Percentiles rank a stretch among this genome's conserved stretches.
phyloP scores from a whole-genome alignment of 2,797 vertebrate genomes.

The Myoxocephalus aenaeus region DNA sequence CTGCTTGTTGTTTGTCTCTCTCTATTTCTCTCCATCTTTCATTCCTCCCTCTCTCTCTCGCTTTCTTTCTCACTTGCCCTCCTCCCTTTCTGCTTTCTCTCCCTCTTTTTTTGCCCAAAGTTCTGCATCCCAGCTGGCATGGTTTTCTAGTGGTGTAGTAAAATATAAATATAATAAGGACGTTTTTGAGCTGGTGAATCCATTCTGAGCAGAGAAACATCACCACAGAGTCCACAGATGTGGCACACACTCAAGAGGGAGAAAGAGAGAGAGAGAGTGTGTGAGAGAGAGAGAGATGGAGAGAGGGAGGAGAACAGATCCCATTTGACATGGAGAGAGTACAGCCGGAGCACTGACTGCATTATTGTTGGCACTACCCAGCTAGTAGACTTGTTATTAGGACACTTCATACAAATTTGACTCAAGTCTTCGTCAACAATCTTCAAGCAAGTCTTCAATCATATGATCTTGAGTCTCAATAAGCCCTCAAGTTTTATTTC shows the following conservation, averaged over 20 bases:
- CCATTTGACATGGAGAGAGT: constrained; percentile 68
- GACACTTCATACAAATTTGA: constrained; percentile 65
- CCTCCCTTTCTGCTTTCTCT: constrained; percentile 59
- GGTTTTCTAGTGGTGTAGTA: constrained; percentile 86
- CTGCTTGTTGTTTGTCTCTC: constrained; percentile 54
- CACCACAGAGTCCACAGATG: constrained; percentile 88
- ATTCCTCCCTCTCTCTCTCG: constrained; percentile 35
- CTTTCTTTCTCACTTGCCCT: constrained; percentile 32
- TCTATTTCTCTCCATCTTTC: constrained; percentile 51
- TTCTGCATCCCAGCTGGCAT: constrained; percentile 84
- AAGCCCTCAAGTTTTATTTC: constrained; percentile 51
- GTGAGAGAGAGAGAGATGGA: constrained; percentile 60
- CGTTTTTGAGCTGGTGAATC: constrained; percentile 91
- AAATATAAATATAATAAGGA: constrained; percentile 93
- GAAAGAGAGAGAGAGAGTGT: constrained; percentile 56
- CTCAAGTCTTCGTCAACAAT: constrained; percentile 50
- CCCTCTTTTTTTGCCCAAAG: constrained; percentile 70
- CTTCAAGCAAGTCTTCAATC: constrained; percentile 50
- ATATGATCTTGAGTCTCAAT: constrained; percentile 34
- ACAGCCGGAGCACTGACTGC: constrained; percentile 59
- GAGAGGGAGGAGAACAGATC: constrained; percentile 65
- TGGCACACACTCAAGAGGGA: constrained; percentile 82
- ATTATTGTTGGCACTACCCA: constrained; percentile 73
- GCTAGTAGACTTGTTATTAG: constrained; percentile 69
- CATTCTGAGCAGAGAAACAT: constrained; percentile 92